These are phyloP conservation scores for Megalops atlanticus DNA, from an alignment of 2,113 vertebrate species.

Conservation along the genomic window DNA sequence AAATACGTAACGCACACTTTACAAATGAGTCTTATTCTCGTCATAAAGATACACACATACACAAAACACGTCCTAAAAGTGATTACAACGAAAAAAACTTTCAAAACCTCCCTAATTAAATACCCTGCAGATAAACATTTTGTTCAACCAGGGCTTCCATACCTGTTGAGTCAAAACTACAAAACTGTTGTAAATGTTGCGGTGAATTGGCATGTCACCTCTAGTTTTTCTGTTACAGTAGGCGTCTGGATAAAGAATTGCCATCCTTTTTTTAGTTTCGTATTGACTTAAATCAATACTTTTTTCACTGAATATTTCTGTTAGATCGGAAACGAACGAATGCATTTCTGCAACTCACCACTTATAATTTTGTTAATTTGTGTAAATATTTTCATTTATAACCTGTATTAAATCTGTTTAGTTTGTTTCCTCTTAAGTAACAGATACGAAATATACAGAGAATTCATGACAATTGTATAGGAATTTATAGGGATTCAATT, in stretches of 20 bases:
- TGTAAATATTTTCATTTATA: too few species aligned
- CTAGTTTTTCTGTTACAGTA: not conserved
- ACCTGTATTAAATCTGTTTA: too few species aligned
- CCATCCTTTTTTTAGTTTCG: not conserved
- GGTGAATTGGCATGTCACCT: not conserved
- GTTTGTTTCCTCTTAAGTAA: too few species aligned
- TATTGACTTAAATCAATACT: not conserved
- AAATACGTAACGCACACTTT: not conserved
- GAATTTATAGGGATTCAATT: too few species aligned
- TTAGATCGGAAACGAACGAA: not conserved
- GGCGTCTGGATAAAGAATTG: not conserved
- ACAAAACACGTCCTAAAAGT: too few species aligned
- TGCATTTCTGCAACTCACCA: not conserved
- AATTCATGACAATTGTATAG: too few species aligned
- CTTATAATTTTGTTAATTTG: too few species aligned
- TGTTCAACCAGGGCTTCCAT: not conserved
- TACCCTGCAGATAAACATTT: not conserved
- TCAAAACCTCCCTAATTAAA: not conserved
- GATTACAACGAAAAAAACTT: not conserved
- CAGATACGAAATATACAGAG: too few species aligned
- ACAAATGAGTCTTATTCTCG: too few species aligned
- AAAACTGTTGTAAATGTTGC: not conserved
- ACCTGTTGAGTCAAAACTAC: slow-evolving; percentile 12
- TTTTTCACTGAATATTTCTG: not conserved
- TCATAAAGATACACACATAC: too few species aligned